Percentiles rank a stretch among this genome's conserved stretches.
These are phyloP conservation scores for Lithobius niger DNA, from an alignment of 1,140 invertebrate species.

Conservation along the genomic window DNA sequence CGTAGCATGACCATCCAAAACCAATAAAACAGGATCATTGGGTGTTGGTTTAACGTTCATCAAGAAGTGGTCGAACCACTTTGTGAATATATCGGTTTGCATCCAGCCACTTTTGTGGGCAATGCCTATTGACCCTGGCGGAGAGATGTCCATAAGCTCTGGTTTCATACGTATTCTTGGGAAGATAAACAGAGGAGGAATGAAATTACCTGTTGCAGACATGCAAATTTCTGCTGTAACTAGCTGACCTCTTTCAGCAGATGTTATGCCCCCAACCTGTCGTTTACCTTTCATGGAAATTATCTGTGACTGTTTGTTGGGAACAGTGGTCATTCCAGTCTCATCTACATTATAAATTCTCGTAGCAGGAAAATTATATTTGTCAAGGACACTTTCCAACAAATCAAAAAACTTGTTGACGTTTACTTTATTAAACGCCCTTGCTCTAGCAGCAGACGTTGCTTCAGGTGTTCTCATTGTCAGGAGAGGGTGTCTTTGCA, in stretches of 20 bases:
- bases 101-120: conserved; percentile 29
- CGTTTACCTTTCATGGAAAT: conserved; percentile 15
- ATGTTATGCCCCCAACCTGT: conserved; percentile 19
- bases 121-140: conserved; percentile 24
- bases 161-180: conserved; percentile 26
- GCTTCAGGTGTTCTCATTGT: conserved; percentile 30
- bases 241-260: conserved; percentile 17
- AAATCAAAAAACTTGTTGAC: conserved; percentile 29
- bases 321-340: conserved; percentile 34
- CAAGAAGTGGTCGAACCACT: conserved; percentile 33
- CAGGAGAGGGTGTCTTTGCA: conserved; percentile 34
- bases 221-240: conserved; percentile 14
- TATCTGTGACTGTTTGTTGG: conserved; percentile 22
- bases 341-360: conserved; percentile 24
- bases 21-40: conserved; percentile 26
- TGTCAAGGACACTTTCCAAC: conserved; percentile 18
- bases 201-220: conserved; percentile 10
- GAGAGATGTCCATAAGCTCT: conserved; percentile 25
- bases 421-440: conserved; percentile 37
- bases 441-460: conserved; percentile 33
- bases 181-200: conserved; percentile 28
- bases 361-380: conserved; percentile 11
- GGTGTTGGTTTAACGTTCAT: conserved; percentile 22
- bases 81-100: neutral
- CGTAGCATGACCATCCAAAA: conserved; percentile 32